A percentile compares a stretch with the other conserved stretches of the same genome.
Conservation (phyloP, 2,888 invertebrate species). For the Diarsia rubi region DNA sequence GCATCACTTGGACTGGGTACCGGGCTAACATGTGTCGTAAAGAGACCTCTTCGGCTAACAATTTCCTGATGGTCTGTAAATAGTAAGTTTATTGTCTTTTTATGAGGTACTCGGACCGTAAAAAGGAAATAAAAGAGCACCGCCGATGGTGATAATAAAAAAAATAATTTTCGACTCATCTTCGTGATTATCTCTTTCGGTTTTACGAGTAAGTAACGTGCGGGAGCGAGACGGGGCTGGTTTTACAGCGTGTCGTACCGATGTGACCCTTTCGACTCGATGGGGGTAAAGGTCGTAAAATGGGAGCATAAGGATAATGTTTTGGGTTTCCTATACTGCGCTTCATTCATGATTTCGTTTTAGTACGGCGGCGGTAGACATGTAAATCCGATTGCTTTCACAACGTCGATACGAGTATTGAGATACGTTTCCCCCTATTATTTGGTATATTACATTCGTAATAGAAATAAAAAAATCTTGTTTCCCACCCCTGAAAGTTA, state of each 20-base stretch:
- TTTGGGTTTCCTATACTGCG: constrained; percentile 90
- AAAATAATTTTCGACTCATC: constrained; percentile 91
- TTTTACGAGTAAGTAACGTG: constrained; percentile 80
- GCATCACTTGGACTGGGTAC: constrained; percentile 84
- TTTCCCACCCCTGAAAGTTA: constrained; percentile 44
- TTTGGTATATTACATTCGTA: constrained; percentile 86
- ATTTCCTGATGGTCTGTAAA: constrained; percentile 92
- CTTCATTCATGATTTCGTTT: constrained; percentile 91
- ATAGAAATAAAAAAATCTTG: constrained; percentile 75
- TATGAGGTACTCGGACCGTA: constrained; percentile 92
- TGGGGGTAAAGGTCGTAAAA: constrained; percentile 91
- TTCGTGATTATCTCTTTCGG: constrained; percentile 89
- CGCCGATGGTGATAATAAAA: constrained; percentile 91
- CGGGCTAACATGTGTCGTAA: constrained; percentile 90
- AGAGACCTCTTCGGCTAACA: constrained; percentile 91
- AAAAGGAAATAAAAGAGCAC: constrained; percentile 92
- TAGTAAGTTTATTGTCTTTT: constrained; percentile 92
- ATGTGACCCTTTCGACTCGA: constrained; percentile 90
- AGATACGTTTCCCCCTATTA: constrained; percentile 82
- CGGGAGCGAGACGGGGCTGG: constrained; percentile 80
- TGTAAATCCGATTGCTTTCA: constrained; percentile 90
- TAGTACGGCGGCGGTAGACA: constrained; percentile 88
- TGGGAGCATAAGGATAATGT: constrained; percentile 91
- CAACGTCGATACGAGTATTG: constrained; percentile 84
- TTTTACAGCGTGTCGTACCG: constrained; percentile 88